Base-by-base conservation (phyloP, 2,113 vertebrate species). In the Epinephelus lanceolatus region DNA sequence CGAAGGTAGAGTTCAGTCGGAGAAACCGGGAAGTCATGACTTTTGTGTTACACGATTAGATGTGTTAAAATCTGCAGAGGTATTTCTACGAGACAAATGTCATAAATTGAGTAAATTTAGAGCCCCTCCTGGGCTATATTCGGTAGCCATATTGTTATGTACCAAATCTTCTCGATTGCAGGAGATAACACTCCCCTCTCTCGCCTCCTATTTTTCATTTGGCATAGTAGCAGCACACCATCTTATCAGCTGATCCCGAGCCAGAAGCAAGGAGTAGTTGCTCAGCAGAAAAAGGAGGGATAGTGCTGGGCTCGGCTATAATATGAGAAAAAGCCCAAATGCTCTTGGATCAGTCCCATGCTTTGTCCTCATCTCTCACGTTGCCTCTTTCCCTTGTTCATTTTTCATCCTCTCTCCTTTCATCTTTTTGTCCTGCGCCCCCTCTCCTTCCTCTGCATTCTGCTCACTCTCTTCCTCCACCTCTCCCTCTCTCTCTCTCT, bases 171-270 rank as follows among this genome's bases (percentile, higher is more conserved):
- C 73, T 85, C 2, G 49, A 90, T 78, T 18, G 59, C 69, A 66
- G 62, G 37, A 79, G 74, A 90, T 73, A 86, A 69, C 79, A 37
- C 68, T 71, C 75, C 67, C 56, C 80, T 87, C 78, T 63, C 89
- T 83, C 52, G 61, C 74, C 78, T 86, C 71, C 84, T 82, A 69
- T 87, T 92, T 87, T 87, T 85, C 88, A 87, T 86, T 93, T 90
- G 86, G 90, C 86, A 81, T 75, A 85, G 86, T 71, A 88, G 81
- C 91, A 89, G 86, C 76, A 61, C 27, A 75, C 86, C 85, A 84
- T 93, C 91, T 94, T 93, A 93, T 94, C 94, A 94, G 93, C 94
- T 95, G 94, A 93, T 93, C 83, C 83, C 11, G 83, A 91, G 88
- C 92, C 90, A 92, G 90, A 76, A 89, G 83, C 86, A 73, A 67